phyloP scores from a whole-genome alignment of 2,888 invertebrate species.

The Leptura quadrifasciata region DNA sequence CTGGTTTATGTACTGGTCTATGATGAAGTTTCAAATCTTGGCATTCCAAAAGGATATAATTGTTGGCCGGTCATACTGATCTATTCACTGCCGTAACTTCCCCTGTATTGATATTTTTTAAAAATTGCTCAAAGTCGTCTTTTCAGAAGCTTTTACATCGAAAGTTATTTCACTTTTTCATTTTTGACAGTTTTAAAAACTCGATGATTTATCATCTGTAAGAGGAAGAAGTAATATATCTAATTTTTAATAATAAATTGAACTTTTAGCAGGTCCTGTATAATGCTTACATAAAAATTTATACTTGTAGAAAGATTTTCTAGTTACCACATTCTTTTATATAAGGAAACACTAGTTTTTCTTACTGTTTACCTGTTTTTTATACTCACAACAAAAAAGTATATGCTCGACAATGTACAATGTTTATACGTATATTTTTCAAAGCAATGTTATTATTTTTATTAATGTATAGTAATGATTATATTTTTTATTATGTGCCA shows the following conservation, averaged over 20 bases:
- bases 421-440: slow-evolving; percentile 46
- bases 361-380: slow-evolving; percentile 38
- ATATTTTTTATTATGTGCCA: slow-evolving; percentile 59
- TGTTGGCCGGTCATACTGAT: no score
- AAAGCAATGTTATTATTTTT: slow-evolving; percentile 43
- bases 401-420: slow-evolving; percentile 50
- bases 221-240: neutral
- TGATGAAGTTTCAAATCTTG: no score
- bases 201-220: no score
- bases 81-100: no score
- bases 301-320: slow-evolving; percentile 43
- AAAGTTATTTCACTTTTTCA: no score
- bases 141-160: no score
- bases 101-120: no score
- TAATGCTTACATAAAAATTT: slow-evolving; percentile 38
- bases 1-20: no score
- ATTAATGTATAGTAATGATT: slow-evolving; percentile 33
- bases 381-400: slow-evolving; percentile 39
- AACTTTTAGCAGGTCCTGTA: slow-evolving; percentile 10
- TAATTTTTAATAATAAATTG: neutral
- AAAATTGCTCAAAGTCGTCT: no score
- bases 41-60: no score
- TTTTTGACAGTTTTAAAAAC: no score
- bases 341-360: slow-evolving; percentile 28
- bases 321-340: slow-evolving; percentile 45